These are phyloP conservation scores for Cryptomyrus ogoouensis DNA, from an alignment of 2,113 vertebrate genomes.

Conservation along the genomic window DNA sequence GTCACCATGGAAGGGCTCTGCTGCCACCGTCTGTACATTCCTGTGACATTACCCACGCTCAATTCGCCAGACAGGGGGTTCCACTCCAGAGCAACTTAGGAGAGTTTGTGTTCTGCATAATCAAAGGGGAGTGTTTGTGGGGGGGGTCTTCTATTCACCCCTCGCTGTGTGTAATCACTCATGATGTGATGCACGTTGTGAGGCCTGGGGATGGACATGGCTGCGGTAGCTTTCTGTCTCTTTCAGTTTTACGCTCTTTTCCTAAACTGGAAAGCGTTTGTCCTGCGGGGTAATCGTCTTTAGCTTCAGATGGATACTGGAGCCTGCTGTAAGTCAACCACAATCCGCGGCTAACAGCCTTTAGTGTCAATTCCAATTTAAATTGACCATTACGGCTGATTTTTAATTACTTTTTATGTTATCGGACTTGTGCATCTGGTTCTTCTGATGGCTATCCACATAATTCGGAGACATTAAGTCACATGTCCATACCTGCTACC, in stretches of 20 bases:
- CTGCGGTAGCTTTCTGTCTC: not conserved
- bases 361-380: not conserved
- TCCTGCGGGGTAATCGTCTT: not conserved
- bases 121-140: not conserved
- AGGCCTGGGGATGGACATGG: not conserved
- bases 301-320: not conserved
- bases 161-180: not conserved
- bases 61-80: not conserved
- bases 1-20: slow-evolving; percentile 5
- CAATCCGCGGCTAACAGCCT: not conserved
- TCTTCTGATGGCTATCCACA: not conserved
- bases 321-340: not conserved
- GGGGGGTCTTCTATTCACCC: not conserved
- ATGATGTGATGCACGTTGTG: not conserved
- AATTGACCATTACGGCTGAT: not conserved
- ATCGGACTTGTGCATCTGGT: not conserved
- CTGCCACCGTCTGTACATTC: slow-evolving; percentile 27
- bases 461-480: not conserved
- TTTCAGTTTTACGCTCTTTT: not conserved
- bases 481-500: not conserved
- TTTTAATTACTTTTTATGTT: not conserved
- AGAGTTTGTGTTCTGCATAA: not conserved
- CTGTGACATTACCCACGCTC: not conserved
- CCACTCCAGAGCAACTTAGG: not conserved
- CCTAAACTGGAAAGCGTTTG: not conserved